Evolutionary conservation across 2,888 invertebrate species (phyloP), one percentile per base, ranked within the genome.

Genomic region (Pachymerium ferrugineum): DNA sequence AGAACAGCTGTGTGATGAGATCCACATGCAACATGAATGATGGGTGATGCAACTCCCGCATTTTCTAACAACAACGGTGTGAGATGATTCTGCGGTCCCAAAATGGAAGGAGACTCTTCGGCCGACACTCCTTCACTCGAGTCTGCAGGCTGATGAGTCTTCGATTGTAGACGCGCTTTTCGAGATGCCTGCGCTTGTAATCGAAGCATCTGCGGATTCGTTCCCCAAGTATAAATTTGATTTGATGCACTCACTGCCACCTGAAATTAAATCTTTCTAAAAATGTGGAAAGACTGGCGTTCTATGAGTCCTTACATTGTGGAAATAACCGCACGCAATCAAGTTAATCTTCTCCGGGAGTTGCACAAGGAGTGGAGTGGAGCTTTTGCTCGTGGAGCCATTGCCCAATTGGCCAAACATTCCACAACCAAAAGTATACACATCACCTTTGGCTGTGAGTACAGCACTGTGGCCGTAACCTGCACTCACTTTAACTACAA

Each of bases 1-100:
- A 93, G 81, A 72, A 93, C 82, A 47, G 89, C 89, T 42, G 90
- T 91, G 81, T 96, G 95, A 80, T 93, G 90, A 83, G 92, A 90
- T 0, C 95, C 95, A 74, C 86, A 81, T n/a, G 78, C n/a, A 73
- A 79, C 78, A 85, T 89, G 73, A 14, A 70, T 71, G 70, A 77
- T 76, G 5, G 73, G 70, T 16, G 74, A 73, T 19, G 72, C 42
- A 30, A 76, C 78, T 8, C 77, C 76, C 12, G 78, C 79, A 73
- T 81, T 80, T 4, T 72, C 72, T 3, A 82, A 77, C 0, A 78
- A 35, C 67, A 76, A 76, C 10, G 82, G 82, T 31, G 76, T 31
- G 12, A 81, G 78, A 75, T 79, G 80, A 33, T 77, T 76, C 33
- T 80, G 80, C 76, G 84, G 84, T 0, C 89, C 89, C 16, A 83